phyloP scores from a whole-genome alignment of 2,888 invertebrate genomes.

The Entomobrya multifasciata region DNA sequence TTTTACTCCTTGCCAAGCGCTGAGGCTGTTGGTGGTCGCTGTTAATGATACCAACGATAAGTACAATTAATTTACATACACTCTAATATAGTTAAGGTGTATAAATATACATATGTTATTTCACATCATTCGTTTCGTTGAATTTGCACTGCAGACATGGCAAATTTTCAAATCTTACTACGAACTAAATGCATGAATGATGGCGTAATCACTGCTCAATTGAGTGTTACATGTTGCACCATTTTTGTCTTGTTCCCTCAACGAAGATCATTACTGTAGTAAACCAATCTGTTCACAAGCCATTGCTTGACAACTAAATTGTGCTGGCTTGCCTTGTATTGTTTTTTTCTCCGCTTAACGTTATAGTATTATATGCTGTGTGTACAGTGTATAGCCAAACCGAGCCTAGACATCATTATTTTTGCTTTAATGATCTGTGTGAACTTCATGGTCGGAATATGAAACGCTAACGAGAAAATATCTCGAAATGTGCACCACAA shows the following conservation, averaged over 20 bases:
- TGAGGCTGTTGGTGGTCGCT: too few relatives aligned
- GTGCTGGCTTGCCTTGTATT: neutral
- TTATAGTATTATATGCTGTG: neutral
- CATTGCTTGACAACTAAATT: too few relatives aligned
- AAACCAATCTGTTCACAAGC: too few relatives aligned
- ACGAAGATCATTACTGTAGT: too few relatives aligned
- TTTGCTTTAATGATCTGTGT: conserved; percentile 10
- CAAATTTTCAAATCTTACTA: neutral
- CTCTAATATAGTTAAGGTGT: too few relatives aligned
- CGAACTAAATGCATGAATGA: neutral
- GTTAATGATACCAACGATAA: too few relatives aligned
- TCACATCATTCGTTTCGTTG: too few relatives aligned
- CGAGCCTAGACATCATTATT: neutral
- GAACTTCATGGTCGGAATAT: conserved; percentile 34
- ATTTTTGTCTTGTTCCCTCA: neutral
- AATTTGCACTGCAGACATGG: too few relatives aligned
- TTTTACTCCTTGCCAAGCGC: too few relatives aligned
- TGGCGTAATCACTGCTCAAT: neutral
- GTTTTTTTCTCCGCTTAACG: neutral
- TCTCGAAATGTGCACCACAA: neutral
- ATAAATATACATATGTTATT: too few relatives aligned
- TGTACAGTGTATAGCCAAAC: too few relatives aligned
- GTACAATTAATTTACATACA: too few relatives aligned
- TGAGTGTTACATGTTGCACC: conserved; percentile 17
- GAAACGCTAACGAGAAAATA: conserved; percentile 3